Base-by-base conservation (phyloP, 2,113 vertebrate species). In the Pyrgilauda ruficollis region DNA sequence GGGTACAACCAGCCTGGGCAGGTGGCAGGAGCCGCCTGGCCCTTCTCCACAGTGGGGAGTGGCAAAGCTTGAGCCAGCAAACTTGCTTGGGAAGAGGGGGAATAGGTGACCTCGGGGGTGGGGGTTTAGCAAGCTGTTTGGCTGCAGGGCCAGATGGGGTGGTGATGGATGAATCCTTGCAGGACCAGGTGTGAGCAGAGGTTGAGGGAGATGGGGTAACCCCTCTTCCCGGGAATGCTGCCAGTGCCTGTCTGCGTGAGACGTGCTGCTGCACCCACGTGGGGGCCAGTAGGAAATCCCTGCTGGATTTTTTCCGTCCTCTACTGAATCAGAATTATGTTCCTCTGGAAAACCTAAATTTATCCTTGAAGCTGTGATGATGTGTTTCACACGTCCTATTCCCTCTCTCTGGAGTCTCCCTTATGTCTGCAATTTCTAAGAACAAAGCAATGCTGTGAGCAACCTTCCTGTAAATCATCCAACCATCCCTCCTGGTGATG, bases 291-390 rank as follows among this genome's bases (percentile, higher is more conserved):
- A 47, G 92, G 85, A 96, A 93, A 94, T 75, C 68, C 41, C 4
- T 44, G 52, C 2, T 84, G 84, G 64, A 76, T 19, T 43, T 35
- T 41, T 77, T 80, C 63, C 0, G 1, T 28, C 63, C 37, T 62
- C 77, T 3, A 9, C 55, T 85, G 75, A 62, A 80, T 74, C 79
- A 88, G 82, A 85, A 18, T n/a, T 52, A 23, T 11, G 0, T 43
- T 85, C 49, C 35, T 72, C 61, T 82, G 70, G 63, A 88, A 83
- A 90, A 63, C 15, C 78, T 77, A 59, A 74, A 62, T 70, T 86
- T 70, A 59, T 47, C n/a, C 46, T 56, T 15, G 31, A 35, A 63
- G 30, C 7, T 0, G 27, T 50, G 75, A 76, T 15, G 5, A 52
- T 9, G 4, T 52, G 15, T 35, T 33, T 94, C 94, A 87, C 80